Evolutionary conservation across 2,797 vertebrate species (phyloP).

Genomic region (Numenius phaeopus): DNA sequence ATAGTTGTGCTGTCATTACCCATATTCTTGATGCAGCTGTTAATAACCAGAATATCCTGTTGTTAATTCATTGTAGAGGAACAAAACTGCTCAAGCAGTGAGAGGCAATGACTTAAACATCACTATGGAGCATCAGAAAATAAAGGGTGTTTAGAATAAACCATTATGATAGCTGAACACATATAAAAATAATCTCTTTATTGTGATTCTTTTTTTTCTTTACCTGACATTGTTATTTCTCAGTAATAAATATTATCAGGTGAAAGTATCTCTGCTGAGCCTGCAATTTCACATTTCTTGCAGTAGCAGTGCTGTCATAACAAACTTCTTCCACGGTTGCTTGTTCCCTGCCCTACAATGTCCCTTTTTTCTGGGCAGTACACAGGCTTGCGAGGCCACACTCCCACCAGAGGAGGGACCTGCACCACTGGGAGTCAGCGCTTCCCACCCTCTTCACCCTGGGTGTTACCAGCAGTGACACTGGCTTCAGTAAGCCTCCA

Average conservation of each 20-base stretch:
- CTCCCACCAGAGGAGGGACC: neutral
- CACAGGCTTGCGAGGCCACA: fast-evolving
- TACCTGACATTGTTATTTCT: constrained; percentile 5
- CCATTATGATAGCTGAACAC: constrained; percentile 11
- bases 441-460: neutral
- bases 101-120: neutral
- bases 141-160: constrained; percentile 21
- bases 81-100: neutral
- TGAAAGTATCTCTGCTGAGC: neutral
- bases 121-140: neutral
- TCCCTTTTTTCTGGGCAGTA: neutral
- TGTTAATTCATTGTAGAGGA: neutral
- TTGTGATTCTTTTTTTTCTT: constrained; percentile 6
- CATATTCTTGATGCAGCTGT: neutral
- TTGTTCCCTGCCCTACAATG: neutral
- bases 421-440: neutral
- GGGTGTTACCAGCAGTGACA: neutral
- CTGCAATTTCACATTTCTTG: neutral
- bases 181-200: constrained; percentile 52
- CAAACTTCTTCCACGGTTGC: neutral
- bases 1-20: neutral
- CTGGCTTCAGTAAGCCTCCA: neutral
- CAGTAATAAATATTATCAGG: constrained; percentile 43
- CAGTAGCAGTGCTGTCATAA: neutral
- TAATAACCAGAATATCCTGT: neutral